These are phyloP conservation scores for Ips nitidus DNA, from an alignment of 1,140 invertebrate genomes.

Conservation along the genomic window DNA sequence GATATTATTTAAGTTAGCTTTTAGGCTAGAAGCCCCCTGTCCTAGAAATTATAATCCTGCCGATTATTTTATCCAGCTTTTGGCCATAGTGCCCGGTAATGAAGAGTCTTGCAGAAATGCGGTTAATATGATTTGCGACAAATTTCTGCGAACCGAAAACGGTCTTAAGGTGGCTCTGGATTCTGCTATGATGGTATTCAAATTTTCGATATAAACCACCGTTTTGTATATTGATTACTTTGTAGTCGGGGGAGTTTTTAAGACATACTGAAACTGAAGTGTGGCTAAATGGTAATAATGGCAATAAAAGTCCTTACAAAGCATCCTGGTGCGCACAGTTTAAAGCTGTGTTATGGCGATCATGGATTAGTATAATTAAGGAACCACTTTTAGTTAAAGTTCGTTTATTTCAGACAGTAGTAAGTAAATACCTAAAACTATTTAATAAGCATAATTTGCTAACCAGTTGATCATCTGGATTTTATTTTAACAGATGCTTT, in stretches of 20 bases:
- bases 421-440: conserved; percentile 56
- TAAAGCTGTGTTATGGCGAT: conserved; percentile 84
- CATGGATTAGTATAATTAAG: conserved; percentile 83
- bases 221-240: conserved; percentile 5
- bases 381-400: conserved; percentile 90
- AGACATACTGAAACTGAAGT: conserved; percentile 27
- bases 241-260: conserved; percentile 30
- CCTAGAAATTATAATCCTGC: conserved; percentile 93
- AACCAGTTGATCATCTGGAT: neutral
- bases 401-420: conserved; percentile 83
- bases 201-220: neutral
- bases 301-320: conserved; percentile 63
- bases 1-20: neutral
- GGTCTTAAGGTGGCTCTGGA: conserved; percentile 61
- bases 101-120: conserved; percentile 74
- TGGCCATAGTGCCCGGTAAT: conserved; percentile 83
- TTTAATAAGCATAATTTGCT: neutral
- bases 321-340: conserved; percentile 88
- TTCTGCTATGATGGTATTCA: conserved; percentile 53
- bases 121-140: conserved; percentile 76
- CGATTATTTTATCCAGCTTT: conserved; percentile 85
- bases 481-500: neutral
- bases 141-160: conserved; percentile 64
- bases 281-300: conserved; percentile 30
- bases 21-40: conserved; percentile 72